Conservation (phyloP, 1,140 invertebrate genomes). For the Rhizoglyphus robini region DNA sequence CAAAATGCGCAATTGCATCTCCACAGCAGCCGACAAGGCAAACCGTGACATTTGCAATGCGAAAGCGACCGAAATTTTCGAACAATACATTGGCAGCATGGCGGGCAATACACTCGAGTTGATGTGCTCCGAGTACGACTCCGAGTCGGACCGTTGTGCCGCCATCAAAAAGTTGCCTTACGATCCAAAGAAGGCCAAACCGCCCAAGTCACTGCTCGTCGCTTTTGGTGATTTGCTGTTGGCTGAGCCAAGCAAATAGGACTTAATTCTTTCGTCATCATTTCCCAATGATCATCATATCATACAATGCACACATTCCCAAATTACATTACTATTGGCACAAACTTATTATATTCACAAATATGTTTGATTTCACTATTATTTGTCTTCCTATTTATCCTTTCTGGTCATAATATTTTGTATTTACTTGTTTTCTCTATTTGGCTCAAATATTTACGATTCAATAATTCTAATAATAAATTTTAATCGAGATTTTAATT, state of each 20-base stretch:
- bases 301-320: too few species aligned
- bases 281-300: too few species aligned
- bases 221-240: constrained; percentile 1
- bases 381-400: too few species aligned
- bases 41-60: neutral
- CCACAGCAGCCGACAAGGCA: neutral
- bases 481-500: too few species aligned
- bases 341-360: too few species aligned
- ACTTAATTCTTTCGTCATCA: too few species aligned
- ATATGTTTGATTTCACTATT: too few species aligned
- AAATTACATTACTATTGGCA: too few species aligned
- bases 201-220: neutral
- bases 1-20: neutral
- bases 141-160: constrained; percentile 1
- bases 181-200: neutral
- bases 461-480: too few species aligned
- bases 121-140: constrained; percentile 17
- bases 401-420: too few species aligned
- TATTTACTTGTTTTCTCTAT: too few species aligned
- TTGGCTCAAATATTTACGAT: too few species aligned
- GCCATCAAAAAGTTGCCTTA: neutral
- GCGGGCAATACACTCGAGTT: constrained; percentile 15
- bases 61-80: neutral
- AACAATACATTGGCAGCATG: constrained; percentile 5
- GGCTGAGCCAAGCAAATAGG: neutral